A percentile compares a stretch with the other conserved stretches of the same genome.
These are phyloP conservation scores for Drosophila gaucha DNA, from an alignment of 2,888 invertebrate genomes.

Conservation along the genomic window DNA sequence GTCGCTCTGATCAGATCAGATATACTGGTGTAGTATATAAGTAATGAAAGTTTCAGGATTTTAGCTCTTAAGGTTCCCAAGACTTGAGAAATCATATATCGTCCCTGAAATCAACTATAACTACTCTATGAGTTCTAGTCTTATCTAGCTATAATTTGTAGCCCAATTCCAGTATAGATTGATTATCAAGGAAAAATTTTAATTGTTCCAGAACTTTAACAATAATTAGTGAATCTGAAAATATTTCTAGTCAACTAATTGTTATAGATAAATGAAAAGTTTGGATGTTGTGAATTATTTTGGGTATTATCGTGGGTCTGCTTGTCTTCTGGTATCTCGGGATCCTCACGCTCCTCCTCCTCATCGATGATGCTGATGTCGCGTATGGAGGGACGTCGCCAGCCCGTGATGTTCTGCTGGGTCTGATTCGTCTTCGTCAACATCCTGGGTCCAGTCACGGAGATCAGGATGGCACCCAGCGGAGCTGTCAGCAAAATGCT, in stretches of 20 bases:
- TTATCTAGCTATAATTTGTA: no score
- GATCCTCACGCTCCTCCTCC: slow-evolving; percentile 89
- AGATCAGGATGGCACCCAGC: slow-evolving; percentile 92
- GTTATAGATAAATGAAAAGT: slow-evolving; percentile 63
- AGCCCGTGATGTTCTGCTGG: slow-evolving; percentile 87
- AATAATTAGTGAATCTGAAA: no score
- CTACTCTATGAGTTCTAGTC: no score
- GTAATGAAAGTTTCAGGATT: no score
- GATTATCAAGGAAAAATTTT: no score
- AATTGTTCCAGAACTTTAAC: background rate
- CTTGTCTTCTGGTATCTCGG: slow-evolving; percentile 82
- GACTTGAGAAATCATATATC: no score
- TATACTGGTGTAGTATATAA: no score
- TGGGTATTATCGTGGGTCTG: slow-evolving; percentile 82
- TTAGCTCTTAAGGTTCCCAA: no score
- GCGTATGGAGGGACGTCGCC: slow-evolving; percentile 93
- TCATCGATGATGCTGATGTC: slow-evolving; percentile 95
- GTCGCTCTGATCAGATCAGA: no score
- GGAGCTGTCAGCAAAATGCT: slow-evolving; percentile 94
- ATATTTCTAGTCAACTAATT: no score
- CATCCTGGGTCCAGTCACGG: slow-evolving; percentile 90
- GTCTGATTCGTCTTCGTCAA: slow-evolving; percentile 91
- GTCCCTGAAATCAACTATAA: no score
- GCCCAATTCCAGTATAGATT: no score
- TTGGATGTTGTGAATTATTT: slow-evolving; percentile 76